These are phyloP conservation scores for Thymelicus acteon DNA, from an alignment of 2,888 invertebrate genomes.

Conservation along the genomic window DNA sequence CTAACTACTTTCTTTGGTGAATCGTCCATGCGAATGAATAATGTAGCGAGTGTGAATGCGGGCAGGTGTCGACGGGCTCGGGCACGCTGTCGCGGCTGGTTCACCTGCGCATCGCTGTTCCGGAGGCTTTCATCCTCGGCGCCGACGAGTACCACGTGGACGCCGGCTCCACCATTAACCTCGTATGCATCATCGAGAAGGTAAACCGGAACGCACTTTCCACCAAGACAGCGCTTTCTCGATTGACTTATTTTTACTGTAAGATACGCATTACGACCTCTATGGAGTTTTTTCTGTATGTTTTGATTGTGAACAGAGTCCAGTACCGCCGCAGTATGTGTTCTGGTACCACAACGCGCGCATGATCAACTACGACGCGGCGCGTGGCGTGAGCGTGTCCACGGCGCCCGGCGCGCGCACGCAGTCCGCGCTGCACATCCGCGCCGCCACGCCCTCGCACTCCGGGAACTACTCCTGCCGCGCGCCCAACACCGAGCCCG, in stretches of 20 bases:
- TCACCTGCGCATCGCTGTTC: conserved; percentile 94
- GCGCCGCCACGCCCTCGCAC: conserved; percentile 89
- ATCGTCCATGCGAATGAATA: neutral
- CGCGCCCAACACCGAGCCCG: conserved; percentile 95
- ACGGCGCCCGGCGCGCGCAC: conserved; percentile 94
- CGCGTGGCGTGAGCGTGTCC: conserved; percentile 92
- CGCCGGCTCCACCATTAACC: conserved; percentile 94
- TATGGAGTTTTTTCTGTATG: no score
- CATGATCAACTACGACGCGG: conserved; percentile 96
- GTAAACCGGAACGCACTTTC: conserved; percentile 68
- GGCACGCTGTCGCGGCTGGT: conserved; percentile 95
- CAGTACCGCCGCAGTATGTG: conserved; percentile 96
- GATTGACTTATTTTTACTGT: no score
- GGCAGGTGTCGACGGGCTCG: conserved; percentile 92
- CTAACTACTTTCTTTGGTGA: no score
- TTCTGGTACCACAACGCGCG: conserved; percentile 98
- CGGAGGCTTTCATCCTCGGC: conserved; percentile 95
- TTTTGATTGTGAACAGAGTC: conserved; percentile 86
- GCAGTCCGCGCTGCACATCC: conserved; percentile 93
- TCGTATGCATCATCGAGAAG: conserved; percentile 96
- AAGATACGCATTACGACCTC: no score
- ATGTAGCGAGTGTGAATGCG: neutral
- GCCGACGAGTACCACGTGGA: conserved; percentile 95
- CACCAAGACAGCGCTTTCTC: no score
- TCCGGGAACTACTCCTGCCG: conserved; percentile 97